These are phyloP conservation scores for Microctonus brassicae DNA, from an alignment of 2,888 invertebrate species.

Conservation along the genomic window DNA sequence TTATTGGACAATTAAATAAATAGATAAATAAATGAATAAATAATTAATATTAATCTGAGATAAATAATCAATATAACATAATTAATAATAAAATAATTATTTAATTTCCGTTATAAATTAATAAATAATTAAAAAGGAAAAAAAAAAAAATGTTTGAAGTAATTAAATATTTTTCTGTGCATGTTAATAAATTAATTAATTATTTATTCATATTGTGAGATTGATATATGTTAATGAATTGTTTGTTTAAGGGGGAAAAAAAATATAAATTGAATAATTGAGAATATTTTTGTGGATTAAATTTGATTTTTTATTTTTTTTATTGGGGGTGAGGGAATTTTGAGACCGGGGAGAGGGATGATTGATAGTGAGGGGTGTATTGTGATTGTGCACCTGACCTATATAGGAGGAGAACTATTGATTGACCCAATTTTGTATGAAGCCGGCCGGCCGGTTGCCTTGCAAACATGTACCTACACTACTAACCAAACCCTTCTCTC, in stretches of 20 bases:
- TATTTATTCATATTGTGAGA: constrained; percentile 28
- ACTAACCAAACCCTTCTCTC: not conserved
- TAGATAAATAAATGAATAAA: too few relatives aligned
- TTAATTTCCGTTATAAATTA: too few relatives aligned
- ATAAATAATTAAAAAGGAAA: too few relatives aligned
- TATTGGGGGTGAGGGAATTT: not conserved
- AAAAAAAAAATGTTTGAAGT: too few relatives aligned
- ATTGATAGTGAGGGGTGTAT: not conserved
- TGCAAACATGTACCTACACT: constrained; percentile 1
- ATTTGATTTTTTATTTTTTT: not conserved
- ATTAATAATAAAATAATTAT: too few relatives aligned
- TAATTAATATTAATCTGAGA: too few relatives aligned
- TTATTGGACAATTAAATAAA: too few relatives aligned
- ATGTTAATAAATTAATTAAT: too few relatives aligned
- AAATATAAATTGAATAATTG: not conserved
- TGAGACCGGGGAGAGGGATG: not conserved
- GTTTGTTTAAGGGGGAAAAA: constrained; percentile 37
- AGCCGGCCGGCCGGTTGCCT: constrained; percentile 50
- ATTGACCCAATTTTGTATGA: constrained; percentile 64
- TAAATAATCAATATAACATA: too few relatives aligned
- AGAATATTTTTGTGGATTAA: not conserved
- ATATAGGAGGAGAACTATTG: constrained; percentile 63
- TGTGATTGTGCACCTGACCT: constrained; percentile 65
- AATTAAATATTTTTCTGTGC: too few relatives aligned
- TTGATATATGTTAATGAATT: too few relatives aligned